A percentile compares a stretch with the other conserved stretches of the same genome.
phyloP scores from a whole-genome alignment of 53 echinoderm and acorn worm genomes.

The Glandiceps talaboti region DNA sequence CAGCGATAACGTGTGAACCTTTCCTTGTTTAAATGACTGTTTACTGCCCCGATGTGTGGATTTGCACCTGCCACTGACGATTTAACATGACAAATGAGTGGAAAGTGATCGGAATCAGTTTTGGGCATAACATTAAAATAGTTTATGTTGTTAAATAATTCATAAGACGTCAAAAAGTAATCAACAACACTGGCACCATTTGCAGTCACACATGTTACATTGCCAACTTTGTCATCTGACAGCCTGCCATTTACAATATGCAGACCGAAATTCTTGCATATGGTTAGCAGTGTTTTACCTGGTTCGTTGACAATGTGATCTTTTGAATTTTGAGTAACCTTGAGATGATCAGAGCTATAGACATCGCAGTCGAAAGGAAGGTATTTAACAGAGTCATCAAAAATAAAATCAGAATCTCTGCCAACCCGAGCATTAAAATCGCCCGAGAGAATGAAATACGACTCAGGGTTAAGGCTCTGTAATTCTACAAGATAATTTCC shows the following conservation, averaged over 20 bases:
- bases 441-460: neutral
- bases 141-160: too few species aligned
- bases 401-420: neutral
- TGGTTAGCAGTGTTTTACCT: neutral
- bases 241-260: neutral
- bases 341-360: neutral
- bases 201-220: neutral
- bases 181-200: neutral
- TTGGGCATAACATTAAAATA: neutral
- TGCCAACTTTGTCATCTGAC: neutral
- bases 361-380: neutral
- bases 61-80: neutral
- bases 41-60: neutral
- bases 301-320: neutral
- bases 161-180: neutral
- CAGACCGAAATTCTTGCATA: neutral
- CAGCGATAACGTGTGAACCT: neutral
- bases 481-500: neutral
- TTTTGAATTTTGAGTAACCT: neutral
- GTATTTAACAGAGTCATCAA: neutral
- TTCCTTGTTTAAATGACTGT: too few species aligned
- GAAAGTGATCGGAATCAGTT: neutral
- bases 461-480: neutral
- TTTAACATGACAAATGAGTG: neutral
- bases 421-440: neutral